Evolutionary conservation across 1,140 invertebrate genomes (phyloP).

Genomic region (Drosophila sechellia): DNA sequence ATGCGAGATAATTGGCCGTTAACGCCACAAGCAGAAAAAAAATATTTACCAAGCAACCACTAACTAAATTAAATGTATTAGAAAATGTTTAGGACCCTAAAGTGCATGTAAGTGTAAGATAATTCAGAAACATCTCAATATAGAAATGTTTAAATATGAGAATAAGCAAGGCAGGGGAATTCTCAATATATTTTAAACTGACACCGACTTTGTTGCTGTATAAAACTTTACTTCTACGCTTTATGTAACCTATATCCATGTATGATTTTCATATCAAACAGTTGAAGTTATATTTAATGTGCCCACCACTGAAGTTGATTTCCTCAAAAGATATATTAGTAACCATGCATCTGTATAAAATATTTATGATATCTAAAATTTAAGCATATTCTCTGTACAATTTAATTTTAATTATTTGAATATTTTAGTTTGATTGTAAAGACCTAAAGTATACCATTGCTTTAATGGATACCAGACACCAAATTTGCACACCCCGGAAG

Average conservation of each 20-base stretch:
- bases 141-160: constrained; percentile 23
- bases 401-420: constrained; percentile 21
- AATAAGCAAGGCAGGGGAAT: constrained; percentile 19
- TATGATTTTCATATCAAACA: constrained; percentile 40
- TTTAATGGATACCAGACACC: constrained; percentile 2
- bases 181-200: constrained; percentile 5
- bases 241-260: constrained; percentile 18
- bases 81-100: constrained; percentile 76
- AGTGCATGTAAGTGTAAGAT: constrained; percentile 71
- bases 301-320: constrained; percentile 35
- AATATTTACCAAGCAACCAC: constrained; percentile 30
- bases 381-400: constrained; percentile 22
- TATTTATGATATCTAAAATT: constrained; percentile 31
- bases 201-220: constrained; percentile 52
- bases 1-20: background rate
- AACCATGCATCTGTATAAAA: constrained; percentile 49
- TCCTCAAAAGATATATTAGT: constrained; percentile 8
- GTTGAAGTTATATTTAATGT: constrained; percentile 27
- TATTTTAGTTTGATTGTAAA: constrained; percentile 34
- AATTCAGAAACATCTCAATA: constrained; percentile 38
- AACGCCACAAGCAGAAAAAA: constrained; percentile 4
- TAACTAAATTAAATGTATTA: constrained; percentile 77
- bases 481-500: constrained; percentile 7
- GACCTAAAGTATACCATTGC: constrained; percentile 22
- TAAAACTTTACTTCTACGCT: constrained; percentile 26